Evolutionary conservation across 92 coral and sea anemone species (phyloP).

Genomic region (Anthopleura xanthogrammica): DNA sequence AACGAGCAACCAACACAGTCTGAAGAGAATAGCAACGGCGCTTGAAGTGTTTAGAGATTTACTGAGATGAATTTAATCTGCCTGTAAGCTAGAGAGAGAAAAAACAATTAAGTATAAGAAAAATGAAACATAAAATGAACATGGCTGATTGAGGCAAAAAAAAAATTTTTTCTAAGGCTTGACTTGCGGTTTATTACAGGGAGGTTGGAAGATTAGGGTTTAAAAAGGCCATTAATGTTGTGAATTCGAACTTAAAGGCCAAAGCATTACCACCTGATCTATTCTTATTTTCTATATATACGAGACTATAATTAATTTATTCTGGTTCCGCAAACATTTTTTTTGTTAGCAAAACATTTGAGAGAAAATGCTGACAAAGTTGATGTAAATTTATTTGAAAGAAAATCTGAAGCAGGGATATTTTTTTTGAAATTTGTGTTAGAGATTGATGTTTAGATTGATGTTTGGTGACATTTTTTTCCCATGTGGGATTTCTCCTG

Average conservation of each 20-base stretch:
- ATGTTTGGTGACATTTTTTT: too few species aligned
- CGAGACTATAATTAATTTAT: background rate
- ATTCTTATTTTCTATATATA: background rate
- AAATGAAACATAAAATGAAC: background rate
- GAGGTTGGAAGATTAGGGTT: background rate
- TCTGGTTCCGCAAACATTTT: background rate
- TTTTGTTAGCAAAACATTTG: background rate
- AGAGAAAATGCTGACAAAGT: too few species aligned
- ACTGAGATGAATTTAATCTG: background rate
- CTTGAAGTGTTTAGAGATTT: too few species aligned
- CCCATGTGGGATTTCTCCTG: too few species aligned
- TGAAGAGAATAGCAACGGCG: too few species aligned
- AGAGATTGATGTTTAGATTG: too few species aligned
- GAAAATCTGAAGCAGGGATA: too few species aligned
- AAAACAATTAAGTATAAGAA: background rate
- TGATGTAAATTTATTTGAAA: too few species aligned
- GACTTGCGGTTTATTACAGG: background rate
- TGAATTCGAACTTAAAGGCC: background rate
- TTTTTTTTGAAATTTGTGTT: too few species aligned
- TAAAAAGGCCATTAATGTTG: background rate
- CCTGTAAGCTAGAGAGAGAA: background rate
- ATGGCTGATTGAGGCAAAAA: background rate
- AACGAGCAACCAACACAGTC: background rate
- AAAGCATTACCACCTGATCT: background rate
- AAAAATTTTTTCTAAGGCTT: background rate